phyloP scores from a whole-genome alignment of 2,797 vertebrate species.

The Lates japonicus region DNA sequence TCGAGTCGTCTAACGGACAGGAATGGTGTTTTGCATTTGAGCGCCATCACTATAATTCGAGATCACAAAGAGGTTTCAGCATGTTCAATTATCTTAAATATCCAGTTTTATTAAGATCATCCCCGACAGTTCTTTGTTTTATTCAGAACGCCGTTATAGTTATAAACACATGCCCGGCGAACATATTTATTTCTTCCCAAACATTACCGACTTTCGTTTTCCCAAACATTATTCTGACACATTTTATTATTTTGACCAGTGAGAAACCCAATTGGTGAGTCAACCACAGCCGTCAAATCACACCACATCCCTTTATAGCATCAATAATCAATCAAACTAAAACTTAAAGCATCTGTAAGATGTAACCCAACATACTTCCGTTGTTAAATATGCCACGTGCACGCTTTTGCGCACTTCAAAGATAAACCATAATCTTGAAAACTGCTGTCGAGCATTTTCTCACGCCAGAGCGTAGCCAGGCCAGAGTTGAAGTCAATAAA shows the following conservation, averaged over 20 bases:
- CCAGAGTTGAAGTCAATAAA: not conserved
- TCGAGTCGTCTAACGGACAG: slow-evolving; percentile 55
- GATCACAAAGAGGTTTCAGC: not conserved
- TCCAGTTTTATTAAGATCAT: not conserved
- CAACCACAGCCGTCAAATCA: too few species aligned
- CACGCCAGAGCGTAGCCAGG: too few species aligned
- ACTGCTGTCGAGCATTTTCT: not conserved
- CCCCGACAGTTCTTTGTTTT: not conserved
- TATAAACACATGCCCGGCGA: not conserved
- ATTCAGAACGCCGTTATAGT: not conserved
- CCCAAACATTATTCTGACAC: not conserved
- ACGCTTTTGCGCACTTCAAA: not conserved
- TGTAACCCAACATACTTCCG: not conserved
- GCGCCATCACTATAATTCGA: not conserved
- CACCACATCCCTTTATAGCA: too few species aligned
- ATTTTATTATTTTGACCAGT: not conserved
- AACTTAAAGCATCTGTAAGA: not conserved
- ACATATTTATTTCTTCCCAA: too few species aligned
- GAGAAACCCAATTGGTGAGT: too few species aligned
- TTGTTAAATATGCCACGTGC: not conserved
- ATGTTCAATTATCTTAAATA: not conserved
- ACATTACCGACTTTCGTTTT: not conserved
- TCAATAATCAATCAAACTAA: too few species aligned
- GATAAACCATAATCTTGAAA: not conserved
- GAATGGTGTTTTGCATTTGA: slow-evolving; percentile 46